phyloP scores from a whole-genome alignment of 2,113 vertebrate species.

The Myrmecobius fasciatus region DNA sequence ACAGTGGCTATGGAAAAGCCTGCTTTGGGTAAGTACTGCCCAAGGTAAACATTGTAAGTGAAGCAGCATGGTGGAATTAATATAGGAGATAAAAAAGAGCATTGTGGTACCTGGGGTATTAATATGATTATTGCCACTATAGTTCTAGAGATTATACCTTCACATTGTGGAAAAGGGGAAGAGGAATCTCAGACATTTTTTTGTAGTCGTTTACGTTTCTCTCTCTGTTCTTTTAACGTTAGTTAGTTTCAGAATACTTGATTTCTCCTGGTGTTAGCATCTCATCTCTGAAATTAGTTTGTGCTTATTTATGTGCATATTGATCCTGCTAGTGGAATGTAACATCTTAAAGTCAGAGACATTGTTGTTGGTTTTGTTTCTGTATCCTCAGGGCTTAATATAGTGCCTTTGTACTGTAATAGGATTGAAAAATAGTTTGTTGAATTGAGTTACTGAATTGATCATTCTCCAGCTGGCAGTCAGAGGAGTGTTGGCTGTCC shows the following conservation, averaged over 20 bases:
- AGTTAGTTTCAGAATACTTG: background rate
- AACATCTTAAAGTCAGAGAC: background rate
- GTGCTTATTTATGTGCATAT: background rate
- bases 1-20: background rate
- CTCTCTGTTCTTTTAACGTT: too few relatives aligned
- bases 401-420: background rate
- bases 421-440: background rate
- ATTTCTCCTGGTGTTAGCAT: background rate
- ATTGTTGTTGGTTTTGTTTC: background rate
- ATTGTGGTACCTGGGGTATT: background rate
- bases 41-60: background rate
- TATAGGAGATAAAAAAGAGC: background rate
- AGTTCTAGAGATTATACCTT: too few relatives aligned
- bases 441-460: background rate
- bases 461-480: background rate
- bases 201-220: too few relatives aligned
- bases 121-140: background rate
- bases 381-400: background rate
- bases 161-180: background rate
- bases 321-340: too few relatives aligned
- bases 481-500: background rate
- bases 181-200: too few relatives aligned
- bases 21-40: constrained; percentile 12
- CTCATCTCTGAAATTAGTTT: background rate
- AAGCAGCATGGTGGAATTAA: background rate